Conservation (phyloP, 2,113 vertebrate genomes). For the Myrmecophaga tridactyla region DNA sequence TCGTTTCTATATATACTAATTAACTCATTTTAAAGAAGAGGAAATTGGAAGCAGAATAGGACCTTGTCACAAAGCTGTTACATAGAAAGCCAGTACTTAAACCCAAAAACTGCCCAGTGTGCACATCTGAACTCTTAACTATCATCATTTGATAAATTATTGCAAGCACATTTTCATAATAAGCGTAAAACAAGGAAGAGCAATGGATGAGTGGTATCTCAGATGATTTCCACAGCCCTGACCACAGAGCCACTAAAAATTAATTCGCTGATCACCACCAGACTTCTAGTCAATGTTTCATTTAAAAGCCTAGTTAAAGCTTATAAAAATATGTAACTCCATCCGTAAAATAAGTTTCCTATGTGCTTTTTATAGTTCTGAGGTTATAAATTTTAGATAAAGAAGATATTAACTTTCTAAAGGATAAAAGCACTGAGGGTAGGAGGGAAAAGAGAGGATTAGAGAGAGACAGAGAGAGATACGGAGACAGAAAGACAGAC, state of each 20-base stretch:
- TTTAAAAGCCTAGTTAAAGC: neutral
- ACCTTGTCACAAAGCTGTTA: neutral
- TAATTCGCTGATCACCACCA: neutral
- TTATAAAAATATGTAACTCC: neutral
- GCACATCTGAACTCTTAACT: neutral
- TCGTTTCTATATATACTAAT: neutral
- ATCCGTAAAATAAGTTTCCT: neutral
- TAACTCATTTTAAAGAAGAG: neutral
- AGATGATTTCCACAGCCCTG: neutral
- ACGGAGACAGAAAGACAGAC: too few species aligned
- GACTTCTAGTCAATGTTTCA: neutral
- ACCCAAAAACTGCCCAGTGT: neutral
- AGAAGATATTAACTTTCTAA: conserved; percentile 8
- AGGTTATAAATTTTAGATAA: neutral
- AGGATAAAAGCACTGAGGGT: neutral
- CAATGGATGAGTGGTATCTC: neutral
- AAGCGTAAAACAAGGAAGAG: neutral
- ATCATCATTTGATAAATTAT: neutral
- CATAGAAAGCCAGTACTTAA: neutral
- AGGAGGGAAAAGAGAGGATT: too few species aligned
- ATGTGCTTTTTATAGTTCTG: neutral
- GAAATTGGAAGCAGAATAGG: neutral
- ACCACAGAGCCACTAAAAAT: neutral
- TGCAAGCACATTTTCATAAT: neutral
- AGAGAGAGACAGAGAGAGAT: neutral